Conservation (phyloP, 1,140 invertebrate genomes). For the Varroa destructor region DNA sequence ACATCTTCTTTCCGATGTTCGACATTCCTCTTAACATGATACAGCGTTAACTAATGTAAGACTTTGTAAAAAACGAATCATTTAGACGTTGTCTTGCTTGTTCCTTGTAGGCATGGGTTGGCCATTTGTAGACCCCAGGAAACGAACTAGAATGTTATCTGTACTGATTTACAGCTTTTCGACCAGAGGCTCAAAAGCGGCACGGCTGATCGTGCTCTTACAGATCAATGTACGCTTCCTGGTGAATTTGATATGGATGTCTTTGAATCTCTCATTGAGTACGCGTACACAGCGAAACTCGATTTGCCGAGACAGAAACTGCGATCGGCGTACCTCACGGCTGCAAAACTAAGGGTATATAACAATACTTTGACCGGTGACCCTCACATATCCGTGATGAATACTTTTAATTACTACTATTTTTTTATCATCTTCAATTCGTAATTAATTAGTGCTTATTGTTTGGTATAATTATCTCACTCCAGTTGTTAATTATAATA, state of each 20-base stretch:
- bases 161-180: slow-evolving; percentile 44
- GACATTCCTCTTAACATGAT: too few species aligned
- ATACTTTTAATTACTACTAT: too few species aligned
- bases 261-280: slow-evolving; percentile 59
- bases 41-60: too few species aligned
- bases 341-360: slow-evolving; percentile 20
- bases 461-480: neutral
- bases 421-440: too few species aligned
- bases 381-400: neutral
- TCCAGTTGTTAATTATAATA: slow-evolving; percentile 37
- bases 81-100: too few species aligned
- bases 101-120: too few species aligned
- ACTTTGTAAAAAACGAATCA: too few species aligned
- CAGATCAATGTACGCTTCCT: slow-evolving; percentile 49
- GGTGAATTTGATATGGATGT: slow-evolving; percentile 54
- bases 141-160: too few species aligned
- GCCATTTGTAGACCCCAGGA: too few species aligned
- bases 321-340: neutral
- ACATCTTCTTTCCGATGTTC: too few species aligned
- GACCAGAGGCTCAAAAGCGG: slow-evolving; percentile 45
- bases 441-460: neutral
- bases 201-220: neutral
- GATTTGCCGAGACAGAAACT: slow-evolving; percentile 34
- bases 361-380: neutral
- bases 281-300: slow-evolving; percentile 58